A percentile compares a stretch with the other conserved stretches of the same genome.
These are phyloP conservation scores for Hybos culiciformis DNA, from an alignment of 2,888 invertebrate genomes.

Conservation along the genomic window DNA sequence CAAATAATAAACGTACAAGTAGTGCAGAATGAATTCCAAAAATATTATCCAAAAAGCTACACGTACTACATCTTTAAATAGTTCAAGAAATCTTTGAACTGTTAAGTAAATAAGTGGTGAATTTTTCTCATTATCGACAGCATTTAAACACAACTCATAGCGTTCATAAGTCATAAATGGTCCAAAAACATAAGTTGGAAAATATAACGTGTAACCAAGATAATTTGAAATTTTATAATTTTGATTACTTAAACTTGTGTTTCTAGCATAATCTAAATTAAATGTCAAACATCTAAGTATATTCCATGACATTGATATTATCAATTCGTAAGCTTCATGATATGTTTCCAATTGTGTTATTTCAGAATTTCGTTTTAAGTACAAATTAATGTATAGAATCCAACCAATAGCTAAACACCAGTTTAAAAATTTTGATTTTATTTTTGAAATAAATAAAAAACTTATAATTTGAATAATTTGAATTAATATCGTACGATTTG, in stretches of 20 bases:
- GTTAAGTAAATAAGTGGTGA: conserved; percentile 16
- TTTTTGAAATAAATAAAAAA: conserved; percentile 21
- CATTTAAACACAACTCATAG: conserved; percentile 45
- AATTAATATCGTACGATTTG: conserved; percentile 16
- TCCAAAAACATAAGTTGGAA: conserved; percentile 70
- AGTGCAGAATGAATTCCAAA: conserved; percentile 61
- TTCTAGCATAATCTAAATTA: conserved; percentile 43
- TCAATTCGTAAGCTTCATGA: conserved; percentile 25
- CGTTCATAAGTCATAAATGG: conserved; percentile 69
- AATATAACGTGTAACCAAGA: conserved; percentile 64
- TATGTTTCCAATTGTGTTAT: conserved; percentile 12
- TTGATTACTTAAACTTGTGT: conserved; percentile 21
- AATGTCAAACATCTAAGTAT: conserved; percentile 65
- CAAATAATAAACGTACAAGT: conserved; percentile 67
- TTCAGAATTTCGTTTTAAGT: conserved; percentile 15
- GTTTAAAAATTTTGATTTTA: conserved; percentile 18
- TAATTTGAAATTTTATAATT: conserved; percentile 37
- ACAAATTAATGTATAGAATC: conserved; percentile 25
- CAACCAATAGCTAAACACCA: conserved; percentile 25
- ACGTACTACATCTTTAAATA: conserved; percentile 40
- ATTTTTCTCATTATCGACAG: conserved; percentile 2
- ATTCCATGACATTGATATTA: conserved; percentile 45
- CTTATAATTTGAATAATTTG: conserved; percentile 20
- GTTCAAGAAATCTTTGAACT: conserved; percentile 33
- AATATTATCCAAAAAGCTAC: conserved; percentile 54